These are phyloP conservation scores for Ramphastos sulfuratus DNA, from an alignment of 2,113 vertebrate species.

Conservation along the genomic window DNA sequence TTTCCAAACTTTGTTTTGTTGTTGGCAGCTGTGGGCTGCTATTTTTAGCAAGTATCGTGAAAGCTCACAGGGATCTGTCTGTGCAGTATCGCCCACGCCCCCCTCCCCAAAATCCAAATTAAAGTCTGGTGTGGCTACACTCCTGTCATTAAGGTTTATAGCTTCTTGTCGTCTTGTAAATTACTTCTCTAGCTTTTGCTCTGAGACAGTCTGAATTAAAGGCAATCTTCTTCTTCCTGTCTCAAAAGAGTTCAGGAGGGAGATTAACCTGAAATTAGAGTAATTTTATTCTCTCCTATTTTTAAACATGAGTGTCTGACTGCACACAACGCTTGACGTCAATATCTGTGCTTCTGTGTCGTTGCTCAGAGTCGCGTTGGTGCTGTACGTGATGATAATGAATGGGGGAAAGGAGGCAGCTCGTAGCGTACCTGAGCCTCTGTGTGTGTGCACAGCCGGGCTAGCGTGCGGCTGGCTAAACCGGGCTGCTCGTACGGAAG, in stretches of 20 bases:
- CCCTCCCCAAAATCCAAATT: neutral
- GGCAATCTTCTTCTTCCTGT: neutral
- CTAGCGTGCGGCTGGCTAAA: neutral
- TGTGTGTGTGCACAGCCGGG: accelerated
- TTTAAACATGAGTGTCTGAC: neutral
- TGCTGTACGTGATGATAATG: accelerated
- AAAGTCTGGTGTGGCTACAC: neutral
- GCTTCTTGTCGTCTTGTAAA: neutral
- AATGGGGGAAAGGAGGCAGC: accelerated
- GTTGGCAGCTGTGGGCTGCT: neutral
- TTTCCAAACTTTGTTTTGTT: neutral
- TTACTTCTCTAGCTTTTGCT: neutral
- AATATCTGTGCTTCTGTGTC: neutral
- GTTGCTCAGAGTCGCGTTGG: accelerated
- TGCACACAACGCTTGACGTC: accelerated
- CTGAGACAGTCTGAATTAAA: neutral
- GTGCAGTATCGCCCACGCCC: neutral
- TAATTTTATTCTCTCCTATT: neutral
- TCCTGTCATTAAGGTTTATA: neutral
- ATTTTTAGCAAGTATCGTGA: neutral
- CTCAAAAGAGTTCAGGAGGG: neutral
- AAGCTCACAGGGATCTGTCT: neutral
- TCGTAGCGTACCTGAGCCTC: accelerated
- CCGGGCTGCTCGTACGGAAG: accelerated
- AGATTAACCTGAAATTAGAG: neutral